Conservation (phyloP, 1,140 invertebrate species). For the Portunus trituberculatus region DNA sequence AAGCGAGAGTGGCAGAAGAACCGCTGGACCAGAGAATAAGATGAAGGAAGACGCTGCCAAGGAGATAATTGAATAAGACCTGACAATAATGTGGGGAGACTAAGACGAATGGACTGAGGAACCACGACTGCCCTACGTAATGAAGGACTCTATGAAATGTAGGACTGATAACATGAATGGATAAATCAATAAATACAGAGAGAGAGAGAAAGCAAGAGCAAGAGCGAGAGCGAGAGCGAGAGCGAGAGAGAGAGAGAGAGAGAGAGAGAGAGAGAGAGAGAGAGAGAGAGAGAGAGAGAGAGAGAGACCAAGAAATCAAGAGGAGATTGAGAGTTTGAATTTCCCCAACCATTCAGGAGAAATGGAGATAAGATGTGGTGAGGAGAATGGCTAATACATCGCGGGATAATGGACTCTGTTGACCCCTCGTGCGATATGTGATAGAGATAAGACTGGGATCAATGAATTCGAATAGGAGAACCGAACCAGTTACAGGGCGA, state of each 20-base stretch:
- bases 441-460: constrained; percentile 39
- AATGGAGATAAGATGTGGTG: constrained; percentile 51
- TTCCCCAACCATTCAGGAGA: constrained; percentile 34
- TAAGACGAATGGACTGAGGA: not conserved
- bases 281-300: too few species aligned
- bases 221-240: too few species aligned
- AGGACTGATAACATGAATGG: too few species aligned
- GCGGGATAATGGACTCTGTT: constrained; percentile 38
- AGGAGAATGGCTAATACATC: constrained; percentile 54
- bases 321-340: not conserved
- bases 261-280: too few species aligned
- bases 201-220: too few species aligned
- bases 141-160: too few species aligned
- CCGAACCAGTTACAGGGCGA: constrained; percentile 14
- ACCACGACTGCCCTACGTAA: not conserved
- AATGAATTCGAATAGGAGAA: constrained; percentile 42
- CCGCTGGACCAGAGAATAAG: not conserved
- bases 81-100: not conserved
- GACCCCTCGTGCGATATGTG: constrained; percentile 44
- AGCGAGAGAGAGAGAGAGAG: too few species aligned
- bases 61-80: constrained; percentile 14
- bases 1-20: not conserved
- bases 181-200: too few species aligned
- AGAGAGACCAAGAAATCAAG: not conserved
- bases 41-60: not conserved